Evolutionary conservation across 2,888 invertebrate species (phyloP).

Genomic region (Eristalis tenax): DNA sequence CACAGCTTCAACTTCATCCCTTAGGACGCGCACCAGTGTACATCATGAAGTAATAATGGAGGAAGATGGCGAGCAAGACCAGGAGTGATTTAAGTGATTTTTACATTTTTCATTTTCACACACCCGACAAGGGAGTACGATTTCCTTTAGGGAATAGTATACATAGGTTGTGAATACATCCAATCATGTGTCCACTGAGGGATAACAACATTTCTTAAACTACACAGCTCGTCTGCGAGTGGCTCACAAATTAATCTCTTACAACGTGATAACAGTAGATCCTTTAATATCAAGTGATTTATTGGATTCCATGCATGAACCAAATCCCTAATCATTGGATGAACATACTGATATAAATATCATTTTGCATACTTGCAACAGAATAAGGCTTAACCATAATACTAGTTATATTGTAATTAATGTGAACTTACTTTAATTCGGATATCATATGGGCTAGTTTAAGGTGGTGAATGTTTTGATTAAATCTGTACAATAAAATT

Average conservation of each 20-base stretch:
- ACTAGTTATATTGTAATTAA: conserved; percentile 19
- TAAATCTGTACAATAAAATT: conserved; percentile 36
- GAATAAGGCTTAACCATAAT: conserved; percentile 30
- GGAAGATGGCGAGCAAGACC: conserved; percentile 75
- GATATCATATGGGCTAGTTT: not conserved
- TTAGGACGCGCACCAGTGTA: conserved; percentile 73
- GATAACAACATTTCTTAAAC: conserved; percentile 38
- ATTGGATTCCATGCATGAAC: conserved; percentile 40
- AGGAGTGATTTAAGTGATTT: conserved; percentile 66
- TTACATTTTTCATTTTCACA: conserved; percentile 44
- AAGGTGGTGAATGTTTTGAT: conserved; percentile 19
- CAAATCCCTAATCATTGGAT: conserved; percentile 3
- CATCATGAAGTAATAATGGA: conserved; percentile 76
- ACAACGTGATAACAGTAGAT: conserved; percentile 33
- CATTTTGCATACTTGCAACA: conserved; percentile 40
- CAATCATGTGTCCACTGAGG: conserved; percentile 31
- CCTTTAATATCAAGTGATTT: conserved; percentile 49
- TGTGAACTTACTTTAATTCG: not conserved
- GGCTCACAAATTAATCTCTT: conserved; percentile 46
- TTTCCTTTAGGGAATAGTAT: conserved; percentile 4
- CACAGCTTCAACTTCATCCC: conserved; percentile 67
- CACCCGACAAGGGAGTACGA: not conserved
- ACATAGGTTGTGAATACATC: conserved; percentile 32
- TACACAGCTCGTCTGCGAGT: conserved; percentile 30
- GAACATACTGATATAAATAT: conserved; percentile 27